phyloP scores from a whole-genome alignment of 2,113 vertebrate species.

The Bubo scandiacus region DNA sequence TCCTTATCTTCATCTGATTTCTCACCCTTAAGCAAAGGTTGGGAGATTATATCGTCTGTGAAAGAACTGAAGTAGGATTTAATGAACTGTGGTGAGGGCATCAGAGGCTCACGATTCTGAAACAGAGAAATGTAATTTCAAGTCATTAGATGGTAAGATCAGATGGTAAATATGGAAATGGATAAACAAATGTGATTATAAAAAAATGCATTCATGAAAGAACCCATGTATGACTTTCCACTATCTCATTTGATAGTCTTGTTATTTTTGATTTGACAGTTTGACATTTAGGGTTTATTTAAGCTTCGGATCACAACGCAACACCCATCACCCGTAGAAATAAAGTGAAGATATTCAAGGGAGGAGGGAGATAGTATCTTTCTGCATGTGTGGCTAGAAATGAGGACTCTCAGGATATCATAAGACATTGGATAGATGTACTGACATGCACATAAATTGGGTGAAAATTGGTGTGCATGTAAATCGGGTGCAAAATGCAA shows the following conservation, averaged over 20 bases:
- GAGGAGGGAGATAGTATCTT: not conserved
- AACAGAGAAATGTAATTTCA: constrained; percentile 26
- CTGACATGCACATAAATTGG: not conserved
- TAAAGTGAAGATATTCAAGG: not conserved
- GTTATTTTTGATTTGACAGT: not conserved
- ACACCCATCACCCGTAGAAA: not conserved
- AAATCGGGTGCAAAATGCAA: not conserved
- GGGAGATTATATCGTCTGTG: constrained; percentile 98
- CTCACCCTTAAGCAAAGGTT: constrained; percentile 94
- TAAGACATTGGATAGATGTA: not conserved
- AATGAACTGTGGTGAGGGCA: constrained; percentile 99
- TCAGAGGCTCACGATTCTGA: constrained; percentile 96
- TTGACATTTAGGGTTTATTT: not conserved
- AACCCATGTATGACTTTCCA: not conserved
- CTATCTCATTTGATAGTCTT: not conserved
- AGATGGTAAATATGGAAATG: not conserved
- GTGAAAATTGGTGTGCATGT: not conserved
- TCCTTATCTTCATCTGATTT: constrained; percentile 99
- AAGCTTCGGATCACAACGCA: not conserved
- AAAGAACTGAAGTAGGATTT: constrained; percentile 99
- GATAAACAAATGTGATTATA: not conserved
- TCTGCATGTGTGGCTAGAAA: not conserved
- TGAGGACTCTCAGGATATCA: not conserved
- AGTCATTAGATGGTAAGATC: not conserved
- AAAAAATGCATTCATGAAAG: not conserved